phyloP scores from a whole-genome alignment of 1,140 invertebrate genomes.

The Microplitis mediator region DNA sequence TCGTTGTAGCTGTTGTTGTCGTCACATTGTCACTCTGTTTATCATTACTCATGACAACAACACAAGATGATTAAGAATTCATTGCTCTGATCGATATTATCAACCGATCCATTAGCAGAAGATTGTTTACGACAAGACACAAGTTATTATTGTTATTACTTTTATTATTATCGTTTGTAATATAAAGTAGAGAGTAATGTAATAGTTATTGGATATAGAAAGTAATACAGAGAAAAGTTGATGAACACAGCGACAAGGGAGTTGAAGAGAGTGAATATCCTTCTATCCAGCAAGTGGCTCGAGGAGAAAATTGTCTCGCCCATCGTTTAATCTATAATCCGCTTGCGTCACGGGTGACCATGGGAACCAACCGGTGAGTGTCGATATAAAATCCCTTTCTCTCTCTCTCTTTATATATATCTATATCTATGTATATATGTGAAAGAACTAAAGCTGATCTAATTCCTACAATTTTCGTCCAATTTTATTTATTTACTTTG shows the following conservation, averaged over 20 bases:
- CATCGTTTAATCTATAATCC: conserved; percentile 32
- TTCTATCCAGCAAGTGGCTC: neutral
- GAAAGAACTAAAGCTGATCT: neutral
- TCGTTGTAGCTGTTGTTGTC: too few relatives aligned
- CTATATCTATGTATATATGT: neutral
- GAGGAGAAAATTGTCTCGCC: conserved; percentile 25
- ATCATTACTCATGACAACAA: too few relatives aligned
- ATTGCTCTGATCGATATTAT: too few relatives aligned
- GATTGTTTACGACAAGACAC: too few relatives aligned
- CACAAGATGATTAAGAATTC: too few relatives aligned
- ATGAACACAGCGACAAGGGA: neutral
- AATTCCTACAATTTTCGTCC: neutral
- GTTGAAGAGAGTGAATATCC: conserved; percentile 7
- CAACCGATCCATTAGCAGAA: too few relatives aligned
- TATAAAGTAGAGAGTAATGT: too few relatives aligned
- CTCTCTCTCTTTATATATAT: neutral
- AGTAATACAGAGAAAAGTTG: neutral
- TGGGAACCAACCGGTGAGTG: conserved; percentile 23
- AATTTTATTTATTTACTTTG: neutral
- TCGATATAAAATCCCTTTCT: conserved; percentile 19
- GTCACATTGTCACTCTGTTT: too few relatives aligned
- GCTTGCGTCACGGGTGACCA: conserved; percentile 29
- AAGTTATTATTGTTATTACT: too few relatives aligned
- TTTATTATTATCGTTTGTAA: too few relatives aligned
- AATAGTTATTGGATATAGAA: neutral